A percentile compares a stretch with the other conserved stretches of the same genome.
Conservation (phyloP, 2,888 invertebrate species). For the Meganola albula region DNA sequence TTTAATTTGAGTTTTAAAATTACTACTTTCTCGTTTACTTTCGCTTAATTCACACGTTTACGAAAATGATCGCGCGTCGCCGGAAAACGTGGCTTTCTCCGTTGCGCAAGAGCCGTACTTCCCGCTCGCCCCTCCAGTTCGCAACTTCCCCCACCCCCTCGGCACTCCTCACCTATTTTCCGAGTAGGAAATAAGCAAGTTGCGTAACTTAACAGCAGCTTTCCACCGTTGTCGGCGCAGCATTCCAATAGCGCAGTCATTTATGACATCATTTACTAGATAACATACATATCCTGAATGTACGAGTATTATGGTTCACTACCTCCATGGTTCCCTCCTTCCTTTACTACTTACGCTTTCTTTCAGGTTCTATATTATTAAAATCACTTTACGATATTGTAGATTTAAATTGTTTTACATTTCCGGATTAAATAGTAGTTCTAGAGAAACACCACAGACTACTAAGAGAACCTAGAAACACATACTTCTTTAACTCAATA, state of each 20-base stretch:
- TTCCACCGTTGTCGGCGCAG: conserved; percentile 45
- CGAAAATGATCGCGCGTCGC: conserved; percentile 70
- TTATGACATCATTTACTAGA: conserved; percentile 27
- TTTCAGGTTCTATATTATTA: too few relatives aligned
- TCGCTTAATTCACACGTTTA: conserved; percentile 75
- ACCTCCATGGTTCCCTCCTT: too few relatives aligned
- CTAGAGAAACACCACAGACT: too few relatives aligned
- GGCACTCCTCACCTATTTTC: conserved; percentile 68
- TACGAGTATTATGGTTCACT: too few relatives aligned
- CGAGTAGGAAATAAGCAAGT: conserved; percentile 59
- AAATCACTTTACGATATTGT: too few relatives aligned
- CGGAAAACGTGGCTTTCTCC: conserved; percentile 72
- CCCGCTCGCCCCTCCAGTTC: conserved; percentile 46
- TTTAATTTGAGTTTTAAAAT: conserved; percentile 19
- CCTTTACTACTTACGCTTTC: too few relatives aligned
- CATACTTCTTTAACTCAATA: too few relatives aligned
- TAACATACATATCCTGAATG: conserved; percentile 19
- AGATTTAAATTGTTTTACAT: too few relatives aligned
- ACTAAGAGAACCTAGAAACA: too few relatives aligned
- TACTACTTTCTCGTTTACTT: conserved; percentile 64
- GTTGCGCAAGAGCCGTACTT: conserved; percentile 67
- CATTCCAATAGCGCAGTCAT: conserved; percentile 36
- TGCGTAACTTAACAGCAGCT: conserved; percentile 56
- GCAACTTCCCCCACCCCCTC: conserved; percentile 22
- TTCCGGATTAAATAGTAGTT: too few relatives aligned